These are phyloP conservation scores for Drosophila anomalipes DNA, from an alignment of 2,888 invertebrate genomes.

Conservation along the genomic window DNA sequence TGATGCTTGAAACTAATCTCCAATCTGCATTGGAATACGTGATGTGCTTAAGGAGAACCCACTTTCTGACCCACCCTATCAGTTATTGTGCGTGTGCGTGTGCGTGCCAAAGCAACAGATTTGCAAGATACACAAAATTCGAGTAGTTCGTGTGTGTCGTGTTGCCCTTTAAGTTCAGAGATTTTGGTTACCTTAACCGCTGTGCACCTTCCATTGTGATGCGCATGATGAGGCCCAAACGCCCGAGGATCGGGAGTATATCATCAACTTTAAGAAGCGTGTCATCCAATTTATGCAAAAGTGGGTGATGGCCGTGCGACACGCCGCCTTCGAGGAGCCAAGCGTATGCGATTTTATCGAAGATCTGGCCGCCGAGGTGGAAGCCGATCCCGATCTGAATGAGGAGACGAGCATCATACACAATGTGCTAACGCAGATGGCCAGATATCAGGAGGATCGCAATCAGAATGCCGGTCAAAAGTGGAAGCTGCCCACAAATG, in stretches of 20 bases:
- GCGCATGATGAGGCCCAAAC: slow-evolving; percentile 85
- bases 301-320: slow-evolving; percentile 90
- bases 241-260: slow-evolving; percentile 88
- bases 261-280: slow-evolving; percentile 89
- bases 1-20: slow-evolving; percentile 74
- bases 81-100: slow-evolving; percentile 12
- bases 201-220: slow-evolving; percentile 87
- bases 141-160: background rate
- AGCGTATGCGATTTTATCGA: slow-evolving; percentile 90
- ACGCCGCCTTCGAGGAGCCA: slow-evolving; percentile 91
- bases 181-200: slow-evolving; percentile 84
- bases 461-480: slow-evolving; percentile 88
- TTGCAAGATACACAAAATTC: background rate
- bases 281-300: slow-evolving; percentile 92
- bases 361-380: slow-evolving; percentile 90
- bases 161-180: background rate
- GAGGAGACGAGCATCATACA: slow-evolving; percentile 90
- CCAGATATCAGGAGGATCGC: slow-evolving; percentile 87
- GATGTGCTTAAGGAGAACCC: slow-evolving; percentile 70
- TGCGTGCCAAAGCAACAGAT: slow-evolving; percentile 43
- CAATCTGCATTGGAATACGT: slow-evolving; percentile 78
- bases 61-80: slow-evolving; percentile 3
- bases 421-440: slow-evolving; percentile 88
- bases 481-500: slow-evolving; percentile 90
- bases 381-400: slow-evolving; percentile 88